Conservation (phyloP, 2,113 vertebrate species). For the Oncorhynchus masou region DNA sequence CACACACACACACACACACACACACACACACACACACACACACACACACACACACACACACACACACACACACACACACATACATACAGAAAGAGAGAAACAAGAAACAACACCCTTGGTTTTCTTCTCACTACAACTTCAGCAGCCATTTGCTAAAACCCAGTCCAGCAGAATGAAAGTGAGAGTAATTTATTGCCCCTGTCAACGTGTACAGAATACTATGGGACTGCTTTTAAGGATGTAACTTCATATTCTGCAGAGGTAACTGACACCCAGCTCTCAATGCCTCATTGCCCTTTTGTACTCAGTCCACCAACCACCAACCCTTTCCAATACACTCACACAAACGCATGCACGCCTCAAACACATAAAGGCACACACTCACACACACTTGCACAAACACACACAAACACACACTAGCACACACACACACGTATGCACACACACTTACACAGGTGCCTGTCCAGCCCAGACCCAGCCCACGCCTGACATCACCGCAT, state of each 20-base stretch:
- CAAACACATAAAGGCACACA: too few species aligned
- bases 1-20: too few species aligned
- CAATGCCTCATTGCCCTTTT: slow-evolving; percentile 51
- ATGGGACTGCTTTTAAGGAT: slow-evolving; percentile 58
- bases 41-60: too few species aligned
- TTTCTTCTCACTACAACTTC: not conserved
- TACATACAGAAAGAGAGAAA: not conserved
- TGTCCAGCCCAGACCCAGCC: not conserved
- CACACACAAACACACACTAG: not conserved
- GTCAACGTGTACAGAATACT: slow-evolving; percentile 53
- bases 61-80: too few species aligned
- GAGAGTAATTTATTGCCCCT: slow-evolving; percentile 56
- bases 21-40: too few species aligned
- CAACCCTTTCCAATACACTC: not conserved
- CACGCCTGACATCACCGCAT: not conserved
- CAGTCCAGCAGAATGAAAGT: slow-evolving; percentile 45
- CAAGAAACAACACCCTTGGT: not conserved
- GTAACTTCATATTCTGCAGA: slow-evolving; percentile 49
- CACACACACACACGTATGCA: not conserved
- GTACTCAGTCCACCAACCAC: slow-evolving; percentile 19
- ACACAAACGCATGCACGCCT: not conserved
- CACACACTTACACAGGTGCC: not conserved
- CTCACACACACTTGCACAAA: not conserved
- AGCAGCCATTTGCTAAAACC: not conserved
- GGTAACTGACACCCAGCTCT: slow-evolving; percentile 56